Base-by-base conservation (phyloP, 1,140 invertebrate genomes). In the Teleopsis dalmanni region DNA sequence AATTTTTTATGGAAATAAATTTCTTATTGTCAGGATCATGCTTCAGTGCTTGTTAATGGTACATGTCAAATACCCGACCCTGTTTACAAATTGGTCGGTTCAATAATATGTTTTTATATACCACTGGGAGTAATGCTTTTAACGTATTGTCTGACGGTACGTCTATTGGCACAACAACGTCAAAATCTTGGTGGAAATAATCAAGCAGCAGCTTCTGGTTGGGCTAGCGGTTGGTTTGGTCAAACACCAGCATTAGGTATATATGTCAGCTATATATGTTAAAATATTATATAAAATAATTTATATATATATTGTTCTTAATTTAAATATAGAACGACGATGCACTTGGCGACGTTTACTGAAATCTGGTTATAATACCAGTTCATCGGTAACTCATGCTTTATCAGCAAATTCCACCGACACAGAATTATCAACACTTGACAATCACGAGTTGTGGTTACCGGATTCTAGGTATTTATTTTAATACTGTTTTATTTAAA, bases 61-160 rank as follows among this genome's bases (percentile, higher is more conserved):
- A 81, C 81, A 10, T 91, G 88, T 62, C 85, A 88, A 70, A 89
- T 91, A 59, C 88, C 88, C 1, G 87, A 91, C 70, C 86, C 88
- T 1, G 74, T 90, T 3, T 95, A 93, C 76, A 90, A 92, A 67
- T 79, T 94, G 49, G 91, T 94, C 56, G 92, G 91, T 13, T 94
- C 91, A 31, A 85, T 96, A 57, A 83, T 95, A 55, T 93, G 91
- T 55, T 98, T 98, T 73, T 95, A 95, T 74, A 91, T 97, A 52
- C 95, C 95, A 3, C 77, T 98, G 31, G 77, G 85, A 8, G 91
- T 97, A 37, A 98, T 98, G 93, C 74, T 95, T 58, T 74, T 93
- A 26, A 95, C 93, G 3, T 97, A 96, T 62, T 83, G 88, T 4
- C 76, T 95, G 42, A 97, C 94, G 0, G 88, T 95, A 2, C 76